Conservation (phyloP, 2,888 invertebrate species). For the Amiota minor region DNA sequence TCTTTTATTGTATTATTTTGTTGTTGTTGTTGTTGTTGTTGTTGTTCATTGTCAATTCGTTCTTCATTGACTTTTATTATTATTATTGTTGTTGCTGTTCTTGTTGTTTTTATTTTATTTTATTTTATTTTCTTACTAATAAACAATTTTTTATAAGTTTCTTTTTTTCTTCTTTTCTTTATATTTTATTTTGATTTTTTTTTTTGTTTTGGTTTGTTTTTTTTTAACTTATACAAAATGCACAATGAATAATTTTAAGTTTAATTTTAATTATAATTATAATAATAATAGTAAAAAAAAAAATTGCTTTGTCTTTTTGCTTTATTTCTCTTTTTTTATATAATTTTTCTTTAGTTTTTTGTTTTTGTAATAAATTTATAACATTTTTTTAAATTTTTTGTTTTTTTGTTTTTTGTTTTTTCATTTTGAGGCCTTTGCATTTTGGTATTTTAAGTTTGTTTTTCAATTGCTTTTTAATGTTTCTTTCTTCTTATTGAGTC, state of each 20-base stretch:
- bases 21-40: conserved; percentile 8
- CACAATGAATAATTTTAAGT: no score
- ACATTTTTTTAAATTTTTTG: no score
- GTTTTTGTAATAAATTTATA: conserved; percentile 9
- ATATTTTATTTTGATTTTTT: not conserved
- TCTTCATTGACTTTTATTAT: no score
- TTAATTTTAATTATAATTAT: not conserved
- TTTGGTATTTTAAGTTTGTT: no score
- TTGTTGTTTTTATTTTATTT: conserved; percentile 28
- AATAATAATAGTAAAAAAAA: conserved; percentile 15
- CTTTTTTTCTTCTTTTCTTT: not conserved
- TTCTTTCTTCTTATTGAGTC: no score
- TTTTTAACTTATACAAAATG: no score
- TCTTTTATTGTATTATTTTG: not conserved
- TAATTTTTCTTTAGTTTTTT: conserved; percentile 28
- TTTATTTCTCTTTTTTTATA: conserved; percentile 41
- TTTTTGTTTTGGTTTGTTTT: not conserved
- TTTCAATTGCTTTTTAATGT: no score
- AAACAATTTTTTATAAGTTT: no score
- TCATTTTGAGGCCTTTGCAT: no score
- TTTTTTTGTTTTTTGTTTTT: conserved; percentile 33
- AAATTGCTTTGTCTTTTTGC: conserved; percentile 27
- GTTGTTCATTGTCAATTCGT: not conserved
- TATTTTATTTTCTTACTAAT: not conserved
- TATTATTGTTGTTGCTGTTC: not conserved